phyloP scores from a whole-genome alignment of 2,797 vertebrate genomes.

The Enteromius argenteus region DNA sequence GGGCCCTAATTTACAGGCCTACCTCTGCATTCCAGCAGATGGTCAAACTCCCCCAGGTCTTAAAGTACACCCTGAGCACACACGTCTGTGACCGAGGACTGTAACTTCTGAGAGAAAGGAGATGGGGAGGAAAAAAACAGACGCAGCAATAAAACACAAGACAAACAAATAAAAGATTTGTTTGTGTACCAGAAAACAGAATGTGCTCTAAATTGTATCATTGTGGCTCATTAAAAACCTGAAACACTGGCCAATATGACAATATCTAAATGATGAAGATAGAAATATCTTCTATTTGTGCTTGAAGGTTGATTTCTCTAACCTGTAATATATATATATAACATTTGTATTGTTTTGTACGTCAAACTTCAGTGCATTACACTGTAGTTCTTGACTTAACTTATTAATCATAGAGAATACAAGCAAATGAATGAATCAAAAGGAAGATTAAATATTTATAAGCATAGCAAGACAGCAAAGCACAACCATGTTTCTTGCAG shows the following conservation, averaged over 20 bases:
- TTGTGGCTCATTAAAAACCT: neutral
- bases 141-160: constrained; percentile 24
- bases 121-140: neutral
- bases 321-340: neutral
- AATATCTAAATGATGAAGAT: neutral
- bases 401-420: neutral
- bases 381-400: neutral
- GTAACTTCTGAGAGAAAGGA: constrained; percentile 11
- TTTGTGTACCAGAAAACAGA: neutral
- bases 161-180: neutral
- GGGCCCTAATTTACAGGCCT: constrained; percentile 97
- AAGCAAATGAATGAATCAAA: constrained; percentile 19
- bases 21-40: constrained; percentile 89
- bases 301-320: neutral
- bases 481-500: neutral
- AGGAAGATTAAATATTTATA: constrained; percentile 14
- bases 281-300: neutral
- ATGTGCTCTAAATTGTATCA: neutral
- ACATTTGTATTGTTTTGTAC: neutral
- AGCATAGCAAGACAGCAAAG: neutral
- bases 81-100: constrained; percentile 58
- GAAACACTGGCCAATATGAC: neutral
- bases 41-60: constrained; percentile 75
- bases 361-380: neutral
- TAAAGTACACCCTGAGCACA: constrained; percentile 75